These are phyloP conservation scores for Sitobion miscanthi DNA, from an alignment of 1,140 invertebrate species.

Conservation along the genomic window DNA sequence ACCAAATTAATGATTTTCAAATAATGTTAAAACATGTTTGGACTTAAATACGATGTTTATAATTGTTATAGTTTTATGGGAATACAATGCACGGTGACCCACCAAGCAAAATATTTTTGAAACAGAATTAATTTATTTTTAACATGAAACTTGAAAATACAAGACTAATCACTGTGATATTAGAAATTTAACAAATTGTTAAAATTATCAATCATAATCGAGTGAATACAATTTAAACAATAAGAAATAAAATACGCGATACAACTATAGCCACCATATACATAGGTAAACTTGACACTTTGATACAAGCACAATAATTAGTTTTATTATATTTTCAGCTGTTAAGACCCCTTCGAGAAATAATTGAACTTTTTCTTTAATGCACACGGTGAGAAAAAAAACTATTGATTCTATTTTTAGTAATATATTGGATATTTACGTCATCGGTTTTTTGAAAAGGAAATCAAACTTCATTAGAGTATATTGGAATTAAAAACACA, in stretches of 20 bases:
- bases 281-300: background rate
- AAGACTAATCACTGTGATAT: background rate
- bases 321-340: background rate
- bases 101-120: background rate
- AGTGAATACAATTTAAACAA: background rate
- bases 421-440: background rate
- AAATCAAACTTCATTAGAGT: background rate
- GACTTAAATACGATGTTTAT: background rate
- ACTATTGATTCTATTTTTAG: background rate
- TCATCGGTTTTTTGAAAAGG: background rate
- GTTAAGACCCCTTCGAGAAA: background rate
- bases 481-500: background rate
- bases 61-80: background rate
- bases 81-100: background rate
- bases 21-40: background rate
- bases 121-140: background rate
- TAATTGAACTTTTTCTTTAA: background rate
- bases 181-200: background rate
- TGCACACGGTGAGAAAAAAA: background rate
- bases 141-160: background rate
- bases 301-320: background rate
- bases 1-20: background rate
- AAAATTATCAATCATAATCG: background rate
- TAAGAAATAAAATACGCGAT: background rate
- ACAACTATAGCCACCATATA: background rate